These are phyloP conservation scores for Trichogramma dendrolimi DNA, from an alignment of 2,888 invertebrate species.

Conservation along the genomic window DNA sequence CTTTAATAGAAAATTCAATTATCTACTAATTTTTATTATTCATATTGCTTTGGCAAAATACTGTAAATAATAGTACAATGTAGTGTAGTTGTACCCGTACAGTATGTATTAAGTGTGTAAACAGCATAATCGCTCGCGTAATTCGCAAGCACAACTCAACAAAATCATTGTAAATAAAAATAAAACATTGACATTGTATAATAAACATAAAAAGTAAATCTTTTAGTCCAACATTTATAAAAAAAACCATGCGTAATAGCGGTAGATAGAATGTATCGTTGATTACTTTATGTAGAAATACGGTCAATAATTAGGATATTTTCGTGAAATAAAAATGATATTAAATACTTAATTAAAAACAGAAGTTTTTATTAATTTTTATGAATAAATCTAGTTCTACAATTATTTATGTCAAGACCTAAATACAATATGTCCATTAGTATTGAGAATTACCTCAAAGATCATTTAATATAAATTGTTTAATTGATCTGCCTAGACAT, in stretches of 20 bases:
- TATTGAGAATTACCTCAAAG: no score
- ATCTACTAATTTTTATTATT: no score
- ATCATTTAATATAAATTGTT: no score
- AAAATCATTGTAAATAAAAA: slow-evolving; percentile 24
- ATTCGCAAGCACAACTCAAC: slow-evolving; percentile 3
- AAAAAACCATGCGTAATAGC: no score
- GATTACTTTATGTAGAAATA: slow-evolving; percentile 3
- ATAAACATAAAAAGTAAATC: not conserved
- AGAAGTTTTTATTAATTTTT: slow-evolving; percentile 23
- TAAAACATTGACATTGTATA: not conserved
- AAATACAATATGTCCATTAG: not conserved
- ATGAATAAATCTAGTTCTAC: slow-evolving; percentile 21
- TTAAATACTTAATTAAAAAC: slow-evolving; percentile 26
- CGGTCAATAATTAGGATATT: slow-evolving; percentile 22
- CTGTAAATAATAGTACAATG: slow-evolving; percentile 27
- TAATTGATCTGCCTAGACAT: no score
- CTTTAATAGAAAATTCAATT: no score
- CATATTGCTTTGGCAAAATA: no score
- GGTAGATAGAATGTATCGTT: no score
- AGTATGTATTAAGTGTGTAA: slow-evolving; percentile 21
- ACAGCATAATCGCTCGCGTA: slow-evolving; percentile 15
- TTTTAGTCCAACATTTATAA: no score
- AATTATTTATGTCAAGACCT: slow-evolving; percentile 23
- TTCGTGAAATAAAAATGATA: slow-evolving; percentile 25
- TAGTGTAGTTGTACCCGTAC: slow-evolving; percentile 3